Evolutionary conservation across 2,797 vertebrate genomes (phyloP).

Genomic region (Garrulus glandarius): DNA sequence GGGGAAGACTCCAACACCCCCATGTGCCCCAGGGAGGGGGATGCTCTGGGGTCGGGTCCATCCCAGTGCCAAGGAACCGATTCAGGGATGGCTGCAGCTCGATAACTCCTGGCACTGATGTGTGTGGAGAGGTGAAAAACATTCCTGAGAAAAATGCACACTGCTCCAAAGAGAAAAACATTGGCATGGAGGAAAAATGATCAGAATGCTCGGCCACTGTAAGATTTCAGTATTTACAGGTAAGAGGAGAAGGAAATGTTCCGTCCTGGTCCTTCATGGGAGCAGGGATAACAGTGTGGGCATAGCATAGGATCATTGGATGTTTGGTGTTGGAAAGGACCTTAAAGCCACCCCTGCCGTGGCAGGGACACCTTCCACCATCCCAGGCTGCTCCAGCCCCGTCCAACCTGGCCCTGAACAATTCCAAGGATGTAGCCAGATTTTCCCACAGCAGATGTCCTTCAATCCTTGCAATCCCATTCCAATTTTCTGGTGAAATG

Average conservation of each 20-base stretch:
- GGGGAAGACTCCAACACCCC: fast-evolving
- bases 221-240: not conserved
- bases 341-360: not conserved
- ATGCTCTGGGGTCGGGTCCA: not conserved
- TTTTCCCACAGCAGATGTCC: not conserved
- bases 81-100: not conserved
- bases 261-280: not conserved
- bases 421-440: not conserved
- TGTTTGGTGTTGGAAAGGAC: not conserved
- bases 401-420: not conserved
- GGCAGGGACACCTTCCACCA: not conserved
- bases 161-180: not conserved
- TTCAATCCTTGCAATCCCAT: not conserved
- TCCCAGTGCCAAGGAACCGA: not conserved
- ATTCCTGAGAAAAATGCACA: not conserved
- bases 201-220: not conserved
- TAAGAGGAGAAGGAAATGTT: not conserved
- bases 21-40: not conserved
- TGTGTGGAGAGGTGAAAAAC: not conserved
- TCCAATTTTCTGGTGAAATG: not conserved
- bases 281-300: not conserved
- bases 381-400: not conserved
- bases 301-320: fast-evolving
- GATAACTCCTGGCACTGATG: not conserved
- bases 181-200: not conserved